Base-by-base conservation (phyloP, 2,113 vertebrate species). In the Oceanodroma tethys region DNA sequence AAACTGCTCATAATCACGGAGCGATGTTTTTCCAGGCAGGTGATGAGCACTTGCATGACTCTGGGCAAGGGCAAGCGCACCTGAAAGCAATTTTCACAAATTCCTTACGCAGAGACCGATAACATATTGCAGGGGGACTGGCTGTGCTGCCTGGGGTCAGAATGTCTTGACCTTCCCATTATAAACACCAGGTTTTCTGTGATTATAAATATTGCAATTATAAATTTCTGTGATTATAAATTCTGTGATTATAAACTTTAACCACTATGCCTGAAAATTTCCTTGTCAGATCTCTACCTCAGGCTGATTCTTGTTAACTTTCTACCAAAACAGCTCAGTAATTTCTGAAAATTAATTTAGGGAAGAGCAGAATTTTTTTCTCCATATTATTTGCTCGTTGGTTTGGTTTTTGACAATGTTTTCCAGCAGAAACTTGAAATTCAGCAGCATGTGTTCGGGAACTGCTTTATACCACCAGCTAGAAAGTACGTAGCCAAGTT, bases 41-140 rank as follows among this genome's bases (percentile, higher is more conserved):
- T 11, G 27, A 73, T 29, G 40, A 22, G 63, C 22, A 29, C 23
- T 72, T 80, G 48, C 6, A 11, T 4, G 58, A 29, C 14, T 85
- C 25, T 43, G 29, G 29, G 59, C 19, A 63, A 43, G 47, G 47
- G 13, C 34, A 71, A 82, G 38, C 1, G 9, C 36, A 40, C 7
- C 13, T 67, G 62, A 90, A 68, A 63, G 59, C n/a, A 29, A 47
- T 59, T 80, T 55, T 65, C 55, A n/a, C 42, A 30, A 73, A 50
- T 26, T 59, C 58, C 55, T 91, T 23, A 53, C 1, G 11, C 15
- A 0, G 5, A 60, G 16, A 58, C 20, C 0, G 1, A 4, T 16
- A 73, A 70, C 2, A 72, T 40, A 17, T 2, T 13, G 23, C 25
- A 50, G 42, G 11, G 7, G 86, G 22, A 9, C 7, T 26, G 63